A percentile compares a stretch with the other conserved stretches of the same genome.
Evolutionary conservation across 2,113 vertebrate species (phyloP).

Genomic region (Gallinago undulata): DNA sequence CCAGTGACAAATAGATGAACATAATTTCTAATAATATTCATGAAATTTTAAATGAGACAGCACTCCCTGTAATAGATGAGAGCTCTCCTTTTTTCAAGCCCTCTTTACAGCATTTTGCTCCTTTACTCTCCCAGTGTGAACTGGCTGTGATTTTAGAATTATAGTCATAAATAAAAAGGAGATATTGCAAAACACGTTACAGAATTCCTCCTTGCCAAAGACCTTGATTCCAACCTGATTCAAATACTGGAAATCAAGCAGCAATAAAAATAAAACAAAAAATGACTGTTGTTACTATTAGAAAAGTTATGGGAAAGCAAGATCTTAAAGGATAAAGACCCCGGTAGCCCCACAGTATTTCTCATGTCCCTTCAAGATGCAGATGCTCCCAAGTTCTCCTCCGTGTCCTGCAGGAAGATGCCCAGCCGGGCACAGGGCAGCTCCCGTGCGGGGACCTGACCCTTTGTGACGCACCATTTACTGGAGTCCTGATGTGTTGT

Average conservation of each 20-base stretch:
- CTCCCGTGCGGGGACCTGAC: rapidly evolving
- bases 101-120: neutral
- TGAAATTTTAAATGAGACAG: neutral
- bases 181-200: neutral
- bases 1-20: neutral
- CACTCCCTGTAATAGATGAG: neutral
- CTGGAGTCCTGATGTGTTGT: neutral
- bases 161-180: conserved; percentile 39
- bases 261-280: conserved; percentile 54
- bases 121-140: neutral
- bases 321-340: neutral
- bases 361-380: neutral
- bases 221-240: neutral
- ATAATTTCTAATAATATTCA: neutral
- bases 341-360: rapidly evolving
- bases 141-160: conserved; percentile 22
- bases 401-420: neutral
- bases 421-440: neutral
- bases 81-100: neutral
- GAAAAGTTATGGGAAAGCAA: neutral
- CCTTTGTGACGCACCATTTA: rapidly evolving
- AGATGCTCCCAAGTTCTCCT: neutral
- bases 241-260: neutral
- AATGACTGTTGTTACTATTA: neutral
- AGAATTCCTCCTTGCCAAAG: neutral